Conservation (phyloP, 2,888 invertebrate species). For the Sympetrum striolatum region DNA sequence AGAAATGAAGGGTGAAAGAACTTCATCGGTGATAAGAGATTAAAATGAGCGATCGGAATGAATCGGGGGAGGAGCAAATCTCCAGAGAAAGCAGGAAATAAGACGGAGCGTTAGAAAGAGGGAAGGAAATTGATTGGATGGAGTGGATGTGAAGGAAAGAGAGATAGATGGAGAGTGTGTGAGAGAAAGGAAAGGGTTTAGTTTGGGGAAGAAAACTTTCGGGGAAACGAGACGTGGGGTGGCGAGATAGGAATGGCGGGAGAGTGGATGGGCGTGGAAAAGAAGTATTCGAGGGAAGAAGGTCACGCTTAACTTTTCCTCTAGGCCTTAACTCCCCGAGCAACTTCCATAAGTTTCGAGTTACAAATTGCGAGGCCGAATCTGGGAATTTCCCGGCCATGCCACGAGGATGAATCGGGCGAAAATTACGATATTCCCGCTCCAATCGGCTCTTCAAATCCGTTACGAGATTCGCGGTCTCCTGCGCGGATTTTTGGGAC, state of each 20-base stretch:
- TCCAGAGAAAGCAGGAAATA: not conserved
- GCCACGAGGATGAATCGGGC: not conserved
- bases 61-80: not conserved
- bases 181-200: not conserved
- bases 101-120: not conserved
- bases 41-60: not conserved
- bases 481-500: not conserved
- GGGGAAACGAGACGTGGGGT: not conserved
- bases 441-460: not conserved
- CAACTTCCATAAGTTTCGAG: not conserved
- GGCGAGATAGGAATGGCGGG: not conserved
- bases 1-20: too few species aligned
- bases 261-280: not conserved
- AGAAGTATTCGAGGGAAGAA: not conserved
- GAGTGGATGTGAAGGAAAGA: not conserved
- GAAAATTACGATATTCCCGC: not conserved
- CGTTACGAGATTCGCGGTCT: not conserved
- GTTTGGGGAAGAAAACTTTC: not conserved
- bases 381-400: not conserved
- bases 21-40: not conserved
- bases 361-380: not conserved
- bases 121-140: too few species aligned
- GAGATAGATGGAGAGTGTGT: not conserved
- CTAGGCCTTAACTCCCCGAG: not conserved
- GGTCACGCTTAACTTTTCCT: not conserved